Conservation (phyloP, 2,888 invertebrate species). For the Epicampocera succincta region DNA sequence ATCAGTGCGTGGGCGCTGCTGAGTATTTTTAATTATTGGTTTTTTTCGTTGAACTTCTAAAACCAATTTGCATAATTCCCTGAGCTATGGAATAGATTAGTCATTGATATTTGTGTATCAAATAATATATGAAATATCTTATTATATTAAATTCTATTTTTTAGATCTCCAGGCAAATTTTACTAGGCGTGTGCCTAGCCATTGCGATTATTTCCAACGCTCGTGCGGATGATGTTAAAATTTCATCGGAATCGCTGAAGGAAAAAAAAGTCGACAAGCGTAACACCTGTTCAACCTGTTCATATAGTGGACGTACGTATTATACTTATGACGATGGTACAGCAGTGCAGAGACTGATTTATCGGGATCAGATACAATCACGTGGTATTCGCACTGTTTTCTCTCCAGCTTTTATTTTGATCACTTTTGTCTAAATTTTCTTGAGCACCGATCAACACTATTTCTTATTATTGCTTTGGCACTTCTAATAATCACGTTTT, state of each 20-base stretch:
- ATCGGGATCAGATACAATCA: constrained; percentile 74
- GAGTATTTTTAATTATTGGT: constrained; percentile 14
- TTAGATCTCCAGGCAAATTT: constrained; percentile 56
- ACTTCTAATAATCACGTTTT: constrained; percentile 24
- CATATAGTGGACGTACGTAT: constrained; percentile 76
- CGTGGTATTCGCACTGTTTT: constrained; percentile 75
- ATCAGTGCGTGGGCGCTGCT: constrained; percentile 42
- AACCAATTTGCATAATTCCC: background rate
- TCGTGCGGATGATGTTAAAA: constrained; percentile 40
- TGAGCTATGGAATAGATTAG: background rate
- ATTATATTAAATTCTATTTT: constrained; percentile 32
- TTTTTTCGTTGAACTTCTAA: background rate
- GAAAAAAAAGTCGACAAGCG: constrained; percentile 78
- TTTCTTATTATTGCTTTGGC: constrained; percentile 1
- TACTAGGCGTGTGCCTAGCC: constrained; percentile 54
- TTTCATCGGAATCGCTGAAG: constrained; percentile 57
- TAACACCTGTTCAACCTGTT: constrained; percentile 75
- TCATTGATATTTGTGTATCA: background rate
- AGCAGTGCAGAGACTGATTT: constrained; percentile 75
- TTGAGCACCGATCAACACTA: constrained; percentile 48
- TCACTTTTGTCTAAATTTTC: constrained; percentile 35
- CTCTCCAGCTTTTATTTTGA: constrained; percentile 28
- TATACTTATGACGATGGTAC: constrained; percentile 78
- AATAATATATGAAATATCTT: background rate
- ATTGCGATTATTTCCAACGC: constrained; percentile 38